Base-by-base conservation (phyloP, 2,888 invertebrate genomes). In the Tetragonula carbonaria region DNA sequence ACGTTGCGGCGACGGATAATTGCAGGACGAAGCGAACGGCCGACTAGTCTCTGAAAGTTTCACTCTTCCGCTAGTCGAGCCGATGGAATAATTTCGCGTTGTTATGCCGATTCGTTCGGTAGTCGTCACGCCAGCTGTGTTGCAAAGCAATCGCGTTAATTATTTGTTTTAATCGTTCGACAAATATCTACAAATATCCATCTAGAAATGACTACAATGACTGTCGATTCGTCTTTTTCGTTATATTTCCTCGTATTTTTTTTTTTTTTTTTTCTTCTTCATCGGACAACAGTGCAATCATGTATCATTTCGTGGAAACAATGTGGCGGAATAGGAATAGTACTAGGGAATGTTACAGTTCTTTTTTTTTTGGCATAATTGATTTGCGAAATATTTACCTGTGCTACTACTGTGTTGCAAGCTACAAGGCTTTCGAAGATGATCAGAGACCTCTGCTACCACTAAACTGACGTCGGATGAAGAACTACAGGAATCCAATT, bases 401-500 rank as follows among this genome's bases (percentile, higher is more conserved):
- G 75, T 66, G 96, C 97, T 94, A 96, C 96, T 94, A 96, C 97
- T 90, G 59, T 87, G 87, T 68, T 91, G 91, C 85, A 97, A 95
- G 51, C 95, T 95, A 91, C 96, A 95, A 62, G 96, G 96, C 83
- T 97, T 96, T 89, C 96, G 95, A 90, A 97, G 95, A 88, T 96
- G 95, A 86, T 96, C 96, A 45, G 95, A 95, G 68, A 95, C 96
- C 93, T 96, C 96, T 84, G 95, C 93, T 50, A 95, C 93, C 67
- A 95, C 95, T 68, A 95, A 95, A 93, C 97, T 97, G 85, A 97
- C 96, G 93, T 97, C 97, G 33, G 97, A 97, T 16, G 97, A 96
- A 18, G 97, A 97, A n/a, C 97, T 97, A 91, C 96, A 97, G 23
- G 97, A 97, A 94, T 97, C 97, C 67, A 97, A 94, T 90, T 96